These are phyloP conservation scores for Australoheros facetus DNA, from an alignment of 2,797 vertebrate species.

Conservation along the genomic window DNA sequence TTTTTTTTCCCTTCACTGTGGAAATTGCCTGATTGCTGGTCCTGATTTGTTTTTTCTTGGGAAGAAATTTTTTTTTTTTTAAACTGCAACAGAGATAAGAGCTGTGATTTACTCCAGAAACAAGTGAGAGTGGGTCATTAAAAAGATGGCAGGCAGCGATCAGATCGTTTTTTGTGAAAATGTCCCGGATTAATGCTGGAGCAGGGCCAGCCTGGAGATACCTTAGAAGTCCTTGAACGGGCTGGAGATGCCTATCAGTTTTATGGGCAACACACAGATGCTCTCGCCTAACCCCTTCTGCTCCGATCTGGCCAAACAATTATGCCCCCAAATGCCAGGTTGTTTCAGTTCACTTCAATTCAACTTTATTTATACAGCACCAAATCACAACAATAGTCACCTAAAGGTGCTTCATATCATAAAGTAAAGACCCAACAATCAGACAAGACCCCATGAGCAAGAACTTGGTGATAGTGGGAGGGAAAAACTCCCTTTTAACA, in stretches of 20 bases:
- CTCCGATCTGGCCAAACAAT: conserved; percentile 9
- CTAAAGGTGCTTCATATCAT: no score
- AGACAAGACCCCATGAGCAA: no score
- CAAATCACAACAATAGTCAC: no score
- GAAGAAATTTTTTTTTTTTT: not conserved
- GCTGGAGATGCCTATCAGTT: conserved; percentile 65
- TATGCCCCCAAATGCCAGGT: conserved; percentile 13
- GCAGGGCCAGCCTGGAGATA: conserved; percentile 34
- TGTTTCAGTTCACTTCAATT: not conserved
- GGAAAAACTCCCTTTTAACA: no score
- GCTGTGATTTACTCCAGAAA: conserved; percentile 23
- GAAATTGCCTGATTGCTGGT: conserved; percentile 35
- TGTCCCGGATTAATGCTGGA: conserved; percentile 47
- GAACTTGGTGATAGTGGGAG: no score
- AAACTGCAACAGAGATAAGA: conserved; percentile 62
- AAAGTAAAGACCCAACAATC: no score
- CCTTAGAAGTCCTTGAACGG: conserved; percentile 58
- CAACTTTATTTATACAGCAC: no score
- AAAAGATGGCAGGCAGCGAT: conserved; percentile 59
- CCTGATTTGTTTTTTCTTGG: conserved; percentile 23
- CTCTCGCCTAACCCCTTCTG: conserved; percentile 15
- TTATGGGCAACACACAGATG: conserved; percentile 63
- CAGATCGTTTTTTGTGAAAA: conserved; percentile 62
- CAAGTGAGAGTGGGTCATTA: conserved; percentile 38
- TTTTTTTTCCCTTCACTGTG: not conserved